phyloP scores from a whole-genome alignment of 2,888 invertebrate genomes.

The Leucophenga montana region DNA sequence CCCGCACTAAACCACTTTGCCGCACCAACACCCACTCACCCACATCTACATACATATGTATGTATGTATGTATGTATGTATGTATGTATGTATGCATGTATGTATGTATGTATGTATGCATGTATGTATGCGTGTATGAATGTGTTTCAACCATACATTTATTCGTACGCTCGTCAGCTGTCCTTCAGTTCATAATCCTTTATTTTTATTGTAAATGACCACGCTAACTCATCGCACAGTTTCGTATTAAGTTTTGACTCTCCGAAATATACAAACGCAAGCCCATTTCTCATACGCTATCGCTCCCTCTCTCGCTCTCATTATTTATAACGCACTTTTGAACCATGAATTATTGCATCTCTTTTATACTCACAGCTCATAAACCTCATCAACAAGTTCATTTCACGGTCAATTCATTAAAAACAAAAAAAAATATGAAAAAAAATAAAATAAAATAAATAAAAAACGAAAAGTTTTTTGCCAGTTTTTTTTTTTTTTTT shows the following conservation, averaged over 20 bases:
- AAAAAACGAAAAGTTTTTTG: too few relatives aligned
- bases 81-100: slow-evolving; percentile 24
- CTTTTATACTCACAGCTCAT: background rate
- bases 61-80: slow-evolving; percentile 13
- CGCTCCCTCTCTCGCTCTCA: slow-evolving; percentile 22
- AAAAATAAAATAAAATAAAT: background rate
- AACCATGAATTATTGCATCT: too few relatives aligned
- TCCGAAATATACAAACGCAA: background rate
- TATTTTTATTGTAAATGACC: slow-evolving; percentile 63
- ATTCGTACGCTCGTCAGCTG: slow-evolving; percentile 43
- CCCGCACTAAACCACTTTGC: slow-evolving; percentile 7
- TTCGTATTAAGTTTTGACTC: background rate
- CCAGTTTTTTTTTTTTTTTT: background rate
- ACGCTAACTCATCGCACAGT: slow-evolving; percentile 53
- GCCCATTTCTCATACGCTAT: background rate
- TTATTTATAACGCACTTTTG: background rate
- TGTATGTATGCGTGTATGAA: slow-evolving; percentile 20
- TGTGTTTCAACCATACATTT: slow-evolving; percentile 29
- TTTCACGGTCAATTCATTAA: slow-evolving; percentile 64
- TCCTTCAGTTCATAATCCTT: slow-evolving; percentile 65
- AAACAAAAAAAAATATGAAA: slow-evolving; percentile 47
- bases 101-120: background rate
- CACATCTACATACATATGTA: background rate
- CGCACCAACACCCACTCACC: background rate
- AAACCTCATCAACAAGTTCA: slow-evolving; percentile 23